Conservation (phyloP, 2,113 vertebrate species). For the Hucho hucho region DNA sequence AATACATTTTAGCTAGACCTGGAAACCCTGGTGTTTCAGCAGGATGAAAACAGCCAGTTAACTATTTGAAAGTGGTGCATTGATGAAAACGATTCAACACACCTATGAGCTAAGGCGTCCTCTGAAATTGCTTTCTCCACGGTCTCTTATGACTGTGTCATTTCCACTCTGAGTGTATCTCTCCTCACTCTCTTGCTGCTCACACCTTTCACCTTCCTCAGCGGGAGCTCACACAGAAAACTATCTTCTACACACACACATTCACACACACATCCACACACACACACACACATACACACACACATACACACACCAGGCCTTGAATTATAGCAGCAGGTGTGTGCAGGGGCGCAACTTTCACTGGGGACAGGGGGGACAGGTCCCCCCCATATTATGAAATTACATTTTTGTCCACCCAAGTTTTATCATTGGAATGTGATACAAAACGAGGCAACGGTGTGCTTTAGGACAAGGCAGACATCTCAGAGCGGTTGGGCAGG, state of each 20-base stretch:
- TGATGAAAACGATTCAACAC: constrained; percentile 5
- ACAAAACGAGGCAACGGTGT: no score
- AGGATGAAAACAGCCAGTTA: not conserved
- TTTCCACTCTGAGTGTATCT: not conserved
- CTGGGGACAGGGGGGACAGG: no score
- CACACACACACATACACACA: not conserved
- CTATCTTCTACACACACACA: not conserved
- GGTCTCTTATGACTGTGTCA: not conserved
- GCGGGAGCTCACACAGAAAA: no score
- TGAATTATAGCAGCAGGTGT: not conserved
- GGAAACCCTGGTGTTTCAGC: not conserved
- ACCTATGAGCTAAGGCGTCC: not conserved
- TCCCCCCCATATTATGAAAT: no score
- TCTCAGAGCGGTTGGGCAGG: no score
- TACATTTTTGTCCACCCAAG: no score
- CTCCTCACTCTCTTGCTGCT: not conserved
- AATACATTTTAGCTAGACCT: not conserved
- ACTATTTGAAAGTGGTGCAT: not conserved
- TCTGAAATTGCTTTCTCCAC: not conserved
- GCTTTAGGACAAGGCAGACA: no score
- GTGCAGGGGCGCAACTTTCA: not conserved
- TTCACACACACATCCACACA: not conserved
- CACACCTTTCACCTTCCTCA: not conserved
- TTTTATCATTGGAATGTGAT: no score
- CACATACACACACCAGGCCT: not conserved